Conservation (phyloP, 2,888 invertebrate species). For the Omphaloscelis lunosa region DNA sequence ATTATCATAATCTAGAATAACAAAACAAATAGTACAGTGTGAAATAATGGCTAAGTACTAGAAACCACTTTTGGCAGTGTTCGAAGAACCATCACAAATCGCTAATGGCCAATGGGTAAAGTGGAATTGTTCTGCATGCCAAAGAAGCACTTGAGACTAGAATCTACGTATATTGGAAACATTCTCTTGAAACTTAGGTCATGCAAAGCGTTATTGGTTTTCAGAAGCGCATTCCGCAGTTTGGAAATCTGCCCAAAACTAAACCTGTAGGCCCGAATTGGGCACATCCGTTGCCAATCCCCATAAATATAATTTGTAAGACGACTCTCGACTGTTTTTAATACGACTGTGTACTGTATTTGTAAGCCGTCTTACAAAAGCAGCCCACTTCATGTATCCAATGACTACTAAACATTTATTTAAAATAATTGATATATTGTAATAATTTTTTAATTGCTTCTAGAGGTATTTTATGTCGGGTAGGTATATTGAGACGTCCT, state of each 20-base stretch:
- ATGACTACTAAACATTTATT: too few species aligned
- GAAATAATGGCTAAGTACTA: slow-evolving; percentile 4
- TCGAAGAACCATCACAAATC: not conserved
- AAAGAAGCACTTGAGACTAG: slow-evolving; percentile 37
- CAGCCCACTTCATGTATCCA: too few species aligned
- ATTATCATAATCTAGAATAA: slow-evolving; percentile 18
- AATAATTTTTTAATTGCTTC: too few species aligned
- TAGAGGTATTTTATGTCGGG: too few species aligned
- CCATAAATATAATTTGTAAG: not conserved
- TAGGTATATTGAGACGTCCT: too few species aligned
- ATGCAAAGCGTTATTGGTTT: slow-evolving; percentile 23
- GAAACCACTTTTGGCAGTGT: slow-evolving; percentile 30
- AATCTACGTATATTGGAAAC: slow-evolving; percentile 8
- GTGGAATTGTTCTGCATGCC: slow-evolving; percentile 27
- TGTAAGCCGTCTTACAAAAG: too few species aligned
- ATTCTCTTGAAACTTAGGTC: slow-evolving; percentile 11
- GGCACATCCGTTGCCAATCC: not conserved
- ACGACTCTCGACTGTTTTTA: too few species aligned
- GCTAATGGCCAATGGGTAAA: slow-evolving; percentile 13
- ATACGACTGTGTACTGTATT: too few species aligned
- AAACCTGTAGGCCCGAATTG: not conserved
- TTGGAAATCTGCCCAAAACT: slow-evolving; percentile 23
- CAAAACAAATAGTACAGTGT: slow-evolving; percentile 3
- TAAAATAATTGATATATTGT: too few species aligned
- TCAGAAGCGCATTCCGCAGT: not conserved